These are phyloP conservation scores for Taeniopygia guttata DNA, from an alignment of 2,797 vertebrate species.

Conservation along the genomic window DNA sequence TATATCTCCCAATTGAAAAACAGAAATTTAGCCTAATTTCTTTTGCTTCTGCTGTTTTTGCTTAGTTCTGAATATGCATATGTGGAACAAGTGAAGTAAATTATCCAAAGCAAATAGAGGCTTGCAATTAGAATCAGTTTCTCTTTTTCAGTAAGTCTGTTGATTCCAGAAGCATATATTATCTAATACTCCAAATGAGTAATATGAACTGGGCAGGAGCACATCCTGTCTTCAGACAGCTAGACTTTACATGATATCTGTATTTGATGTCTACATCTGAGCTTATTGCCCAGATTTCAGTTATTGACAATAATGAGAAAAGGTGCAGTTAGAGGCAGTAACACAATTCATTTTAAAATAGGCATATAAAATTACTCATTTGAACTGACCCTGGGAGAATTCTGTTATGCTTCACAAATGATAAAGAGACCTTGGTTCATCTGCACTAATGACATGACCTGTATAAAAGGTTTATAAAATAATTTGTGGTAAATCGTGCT, in stretches of 20 bases:
- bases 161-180: background rate
- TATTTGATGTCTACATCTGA: background rate
- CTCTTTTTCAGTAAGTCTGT: background rate
- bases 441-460: background rate
- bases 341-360: background rate
- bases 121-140: background rate
- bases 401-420: background rate
- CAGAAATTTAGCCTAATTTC: background rate
- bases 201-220: background rate
- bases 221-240: background rate
- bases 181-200: background rate
- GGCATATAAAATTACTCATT: background rate
- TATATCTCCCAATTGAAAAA: background rate
- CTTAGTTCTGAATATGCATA: background rate
- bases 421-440: background rate
- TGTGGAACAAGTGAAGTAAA: background rate
- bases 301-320: background rate
- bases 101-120: background rate
- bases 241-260: background rate
- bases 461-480: background rate
- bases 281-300: background rate
- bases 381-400: background rate
- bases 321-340: background rate
- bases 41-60: background rate
- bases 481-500: rapidly evolving